Conservation (phyloP, 2,888 invertebrate genomes). For the Augochlorella aurata region DNA sequence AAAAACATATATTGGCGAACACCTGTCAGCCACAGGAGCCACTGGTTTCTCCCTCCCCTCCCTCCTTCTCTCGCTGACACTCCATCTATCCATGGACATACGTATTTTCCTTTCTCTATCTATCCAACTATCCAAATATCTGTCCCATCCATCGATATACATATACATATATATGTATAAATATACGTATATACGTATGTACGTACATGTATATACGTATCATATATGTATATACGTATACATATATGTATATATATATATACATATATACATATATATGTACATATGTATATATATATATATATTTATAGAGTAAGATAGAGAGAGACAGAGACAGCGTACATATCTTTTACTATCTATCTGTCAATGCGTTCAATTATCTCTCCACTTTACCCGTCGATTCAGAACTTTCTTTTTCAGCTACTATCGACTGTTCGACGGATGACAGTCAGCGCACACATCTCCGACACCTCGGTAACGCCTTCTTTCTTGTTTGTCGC, state of each 20-base stretch:
- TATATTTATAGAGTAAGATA: no score
- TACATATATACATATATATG: no score
- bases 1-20: constrained; percentile 57
- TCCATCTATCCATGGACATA: neutral
- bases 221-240: no score
- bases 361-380: neutral
- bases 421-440: neutral
- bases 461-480: constrained; percentile 46
- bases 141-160: constrained; percentile 3
- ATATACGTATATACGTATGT: neutral
- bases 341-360: neutral
- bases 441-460: constrained; percentile 29
- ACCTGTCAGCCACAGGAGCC: constrained; percentile 63
- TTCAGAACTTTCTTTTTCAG: neutral
- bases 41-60: constrained; percentile 22
- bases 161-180: neutral
- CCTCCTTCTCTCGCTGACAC: neutral
- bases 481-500: constrained; percentile 34
- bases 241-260: no score
- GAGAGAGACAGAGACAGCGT: neutral
- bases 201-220: neutral
- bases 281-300: no score
- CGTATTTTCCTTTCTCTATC: constrained; percentile 13
- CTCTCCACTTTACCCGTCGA: neutral
- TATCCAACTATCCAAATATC: constrained; percentile 2